Evolutionary conservation across 2,113 vertebrate species (phyloP), one percentile per base, ranked within the genome.

Genomic region (Serinus canaria): DNA sequence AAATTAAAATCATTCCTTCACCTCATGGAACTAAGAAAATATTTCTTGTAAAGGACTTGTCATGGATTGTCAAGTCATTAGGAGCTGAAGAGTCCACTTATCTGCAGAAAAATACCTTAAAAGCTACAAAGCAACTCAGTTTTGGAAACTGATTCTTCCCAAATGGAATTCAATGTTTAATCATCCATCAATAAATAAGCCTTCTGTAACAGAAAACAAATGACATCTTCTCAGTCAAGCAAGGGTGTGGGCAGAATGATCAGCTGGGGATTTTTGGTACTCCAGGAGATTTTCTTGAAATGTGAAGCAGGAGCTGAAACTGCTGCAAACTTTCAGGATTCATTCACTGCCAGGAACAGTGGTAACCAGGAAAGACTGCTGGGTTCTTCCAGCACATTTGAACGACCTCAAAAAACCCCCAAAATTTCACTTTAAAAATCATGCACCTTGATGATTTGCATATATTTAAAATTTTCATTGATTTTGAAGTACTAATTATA

Each of bases 211-310:
- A 83, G 50, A 80, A 92, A 86, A 81, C 28, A 83, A 83, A 70
- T 83, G 16, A 63, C 18, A 30, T 58, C 46, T 85, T 53, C 50
- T 31, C 22, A 66, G 24, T 67, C 50, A 55, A 69, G 50, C 13
- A 83, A 80, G 63, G 50, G 39, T 59, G 55, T 77, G 39, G 72
- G 30, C 73, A 77, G 28, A 55, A 55, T 0, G 5, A 47, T 43
- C 81, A 89, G 31, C 20, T 89, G 43, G 7, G 3, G 31, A 39
- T 3, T 62, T 59, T 53, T 56, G 64, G 30, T 59, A n/a, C 33
- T 94, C 47, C 59, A 53, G 53, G 58, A 87, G 75, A 76, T 79
- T 91, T 94, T 73, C 44, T 41, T 69, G 66, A 95, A 70, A 79
- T 13, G 33, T 35, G 41, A 90, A 76, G 31, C n/a, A 66, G 44